Conservation (phyloP, 1,140 invertebrate genomes). For the Apis mellifera region DNA sequence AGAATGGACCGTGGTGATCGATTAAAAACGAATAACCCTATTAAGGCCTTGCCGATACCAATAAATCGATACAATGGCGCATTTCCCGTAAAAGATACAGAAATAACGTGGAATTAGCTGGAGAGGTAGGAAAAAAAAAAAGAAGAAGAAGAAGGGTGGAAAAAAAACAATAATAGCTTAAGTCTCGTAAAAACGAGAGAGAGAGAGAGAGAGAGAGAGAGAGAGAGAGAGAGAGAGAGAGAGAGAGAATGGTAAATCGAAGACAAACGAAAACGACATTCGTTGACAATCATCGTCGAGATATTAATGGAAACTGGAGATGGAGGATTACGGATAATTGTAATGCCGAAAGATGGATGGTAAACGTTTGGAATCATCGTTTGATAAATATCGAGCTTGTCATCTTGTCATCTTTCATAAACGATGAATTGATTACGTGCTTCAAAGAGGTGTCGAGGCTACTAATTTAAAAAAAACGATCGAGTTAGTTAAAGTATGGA, state of each 20-base stretch:
- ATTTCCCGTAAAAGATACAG: slow-evolving; percentile 5
- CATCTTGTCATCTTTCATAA: background rate
- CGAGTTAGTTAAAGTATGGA: background rate
- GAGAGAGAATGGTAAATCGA: background rate
- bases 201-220: too few species aligned
- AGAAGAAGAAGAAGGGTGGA: too few species aligned
- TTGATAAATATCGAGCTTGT: slow-evolving; percentile 10
- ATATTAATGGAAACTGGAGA: background rate
- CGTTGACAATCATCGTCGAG: background rate
- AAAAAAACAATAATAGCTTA: background rate
- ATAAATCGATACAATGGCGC: slow-evolving; percentile 37
- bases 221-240: too few species aligned
- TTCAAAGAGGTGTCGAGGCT: background rate
- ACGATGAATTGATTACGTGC: background rate
- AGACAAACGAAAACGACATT: background rate
- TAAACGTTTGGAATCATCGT: background rate
- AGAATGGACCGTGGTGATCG: slow-evolving; percentile 18
- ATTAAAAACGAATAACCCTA: slow-evolving; percentile 43
- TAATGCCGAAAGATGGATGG: background rate
- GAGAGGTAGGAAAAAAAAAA: background rate
- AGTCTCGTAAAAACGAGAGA: background rate
- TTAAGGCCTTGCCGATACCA: slow-evolving; percentile 6
- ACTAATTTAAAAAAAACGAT: background rate
- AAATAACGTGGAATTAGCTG: slow-evolving; percentile 1
- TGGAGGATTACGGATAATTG: background rate